These are phyloP conservation scores for Pissodes strobi DNA, from an alignment of 1,140 invertebrate genomes.

Conservation along the genomic window DNA sequence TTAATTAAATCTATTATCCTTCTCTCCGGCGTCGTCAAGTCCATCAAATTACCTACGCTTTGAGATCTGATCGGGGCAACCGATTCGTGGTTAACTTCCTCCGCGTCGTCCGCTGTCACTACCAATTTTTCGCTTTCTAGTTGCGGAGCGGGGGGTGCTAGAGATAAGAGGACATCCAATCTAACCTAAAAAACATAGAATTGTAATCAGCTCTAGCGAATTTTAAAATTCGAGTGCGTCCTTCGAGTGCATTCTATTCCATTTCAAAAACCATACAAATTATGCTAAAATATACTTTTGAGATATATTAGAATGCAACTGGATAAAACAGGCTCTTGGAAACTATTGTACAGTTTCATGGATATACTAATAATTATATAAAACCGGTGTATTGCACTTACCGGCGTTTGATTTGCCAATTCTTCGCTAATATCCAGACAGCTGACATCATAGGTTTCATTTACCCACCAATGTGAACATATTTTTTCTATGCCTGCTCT, in stretches of 20 bases:
- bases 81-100: conserved; percentile 40
- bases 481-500: conserved; percentile 93
- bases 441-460: conserved; percentile 80
- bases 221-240: too few relatives aligned
- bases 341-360: too few relatives aligned
- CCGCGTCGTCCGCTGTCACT: conserved; percentile 60
- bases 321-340: too few relatives aligned
- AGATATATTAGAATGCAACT: too few relatives aligned
- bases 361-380: too few relatives aligned
- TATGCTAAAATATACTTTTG: too few relatives aligned
- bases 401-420: conserved; percentile 83
- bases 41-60: conserved; percentile 70
- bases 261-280: too few relatives aligned
- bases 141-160: conserved; percentile 71
- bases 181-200: conserved; percentile 64
- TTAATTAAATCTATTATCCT: conserved; percentile 69
- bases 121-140: conserved; percentile 68
- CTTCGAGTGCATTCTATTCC: too few relatives aligned
- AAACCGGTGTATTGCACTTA: conserved; percentile 12
- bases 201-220: too few relatives aligned
- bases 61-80: conserved; percentile 64
- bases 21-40: conserved; percentile 59
- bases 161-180: conserved; percentile 82
- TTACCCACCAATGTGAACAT: conserved; percentile 93
- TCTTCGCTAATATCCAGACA: conserved; percentile 87